phyloP scores from a whole-genome alignment of 2,888 invertebrate species.

The Caprella mutica region DNA sequence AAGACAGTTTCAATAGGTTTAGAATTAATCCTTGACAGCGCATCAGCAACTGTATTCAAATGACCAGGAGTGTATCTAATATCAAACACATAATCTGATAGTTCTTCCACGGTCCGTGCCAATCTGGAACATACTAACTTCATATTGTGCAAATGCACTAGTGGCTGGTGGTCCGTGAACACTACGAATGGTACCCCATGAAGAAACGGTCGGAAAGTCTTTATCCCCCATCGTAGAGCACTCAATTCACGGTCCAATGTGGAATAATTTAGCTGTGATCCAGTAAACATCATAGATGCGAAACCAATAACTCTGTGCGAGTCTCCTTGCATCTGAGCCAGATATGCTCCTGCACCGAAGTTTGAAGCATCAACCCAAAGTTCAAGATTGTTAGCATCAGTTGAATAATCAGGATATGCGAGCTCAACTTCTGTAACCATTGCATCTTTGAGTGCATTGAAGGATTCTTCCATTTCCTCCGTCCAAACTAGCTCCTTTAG shows the following conservation, averaged over 20 bases:
- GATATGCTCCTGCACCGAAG: neutral
- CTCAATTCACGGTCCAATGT: neutral
- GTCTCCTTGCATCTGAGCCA: neutral
- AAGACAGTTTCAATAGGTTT: no score
- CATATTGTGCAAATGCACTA: neutral
- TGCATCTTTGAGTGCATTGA: neutral
- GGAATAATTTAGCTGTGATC: neutral
- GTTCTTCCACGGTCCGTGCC: neutral
- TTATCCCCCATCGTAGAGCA: neutral
- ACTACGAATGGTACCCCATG: neutral
- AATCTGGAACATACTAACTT: neutral
- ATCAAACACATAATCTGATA: neutral
- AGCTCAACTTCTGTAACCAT: neutral
- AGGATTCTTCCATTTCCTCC: neutral
- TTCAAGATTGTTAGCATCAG: neutral
- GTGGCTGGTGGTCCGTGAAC: neutral
- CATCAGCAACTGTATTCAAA: neutral
- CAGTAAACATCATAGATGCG: neutral
- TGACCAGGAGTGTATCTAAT: neutral
- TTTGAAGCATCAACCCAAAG: slow-evolving; percentile 3
- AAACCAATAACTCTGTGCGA: neutral
- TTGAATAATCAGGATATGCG: neutral
- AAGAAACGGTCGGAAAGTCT: neutral
- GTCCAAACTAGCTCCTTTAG: neutral
- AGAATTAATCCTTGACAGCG: neutral